A percentile compares a stretch with the other conserved stretches of the same genome.
phyloP scores from a whole-genome alignment of 2,113 vertebrate genomes.

The Macquaria ambigua region DNA sequence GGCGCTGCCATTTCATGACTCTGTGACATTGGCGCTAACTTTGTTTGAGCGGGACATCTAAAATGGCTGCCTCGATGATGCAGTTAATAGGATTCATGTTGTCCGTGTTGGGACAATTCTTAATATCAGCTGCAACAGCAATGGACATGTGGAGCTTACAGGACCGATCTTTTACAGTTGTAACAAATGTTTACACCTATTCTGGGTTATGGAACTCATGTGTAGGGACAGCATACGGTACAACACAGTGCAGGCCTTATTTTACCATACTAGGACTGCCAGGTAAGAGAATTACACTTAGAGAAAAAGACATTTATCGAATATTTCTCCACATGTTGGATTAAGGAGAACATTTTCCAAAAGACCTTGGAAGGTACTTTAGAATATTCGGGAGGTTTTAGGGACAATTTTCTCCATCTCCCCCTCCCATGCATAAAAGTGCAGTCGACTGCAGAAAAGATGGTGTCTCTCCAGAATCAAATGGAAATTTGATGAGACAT shows the following conservation, averaged over 20 bases:
- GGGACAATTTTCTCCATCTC: slow-evolving; percentile 61
- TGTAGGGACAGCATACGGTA: slow-evolving; percentile 86
- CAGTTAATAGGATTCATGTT: slow-evolving; percentile 89
- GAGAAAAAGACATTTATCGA: slow-evolving; percentile 56
- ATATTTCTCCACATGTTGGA: slow-evolving; percentile 53
- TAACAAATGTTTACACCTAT: slow-evolving; percentile 88
- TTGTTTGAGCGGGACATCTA: slow-evolving; percentile 19
- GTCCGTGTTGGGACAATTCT: slow-evolving; percentile 82
- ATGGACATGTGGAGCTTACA: slow-evolving; percentile 91
- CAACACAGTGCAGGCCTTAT: slow-evolving; percentile 89
- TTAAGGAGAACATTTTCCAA: slow-evolving; percentile 65
- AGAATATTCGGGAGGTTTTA: slow-evolving; percentile 72
- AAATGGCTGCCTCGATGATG: slow-evolving; percentile 88
- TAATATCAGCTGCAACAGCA: slow-evolving; percentile 86
- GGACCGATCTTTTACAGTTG: slow-evolving; percentile 86
- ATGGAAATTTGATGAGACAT: slow-evolving; percentile 81
- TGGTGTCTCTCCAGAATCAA: slow-evolving; percentile 73
- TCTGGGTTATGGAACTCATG: slow-evolving; percentile 91
- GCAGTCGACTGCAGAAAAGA: slow-evolving; percentile 77
- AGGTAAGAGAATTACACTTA: slow-evolving; percentile 83
- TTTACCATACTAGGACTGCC: slow-evolving; percentile 91
- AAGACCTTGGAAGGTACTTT: slow-evolving; percentile 62
- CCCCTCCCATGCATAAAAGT: slow-evolving; percentile 56
- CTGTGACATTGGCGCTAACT: slow-evolving; percentile 2
- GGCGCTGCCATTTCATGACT: slow-evolving; percentile 56